These are phyloP conservation scores for Tricholaema leucomelas DNA, from an alignment of 2,113 vertebrate species.

Conservation along the genomic window DNA sequence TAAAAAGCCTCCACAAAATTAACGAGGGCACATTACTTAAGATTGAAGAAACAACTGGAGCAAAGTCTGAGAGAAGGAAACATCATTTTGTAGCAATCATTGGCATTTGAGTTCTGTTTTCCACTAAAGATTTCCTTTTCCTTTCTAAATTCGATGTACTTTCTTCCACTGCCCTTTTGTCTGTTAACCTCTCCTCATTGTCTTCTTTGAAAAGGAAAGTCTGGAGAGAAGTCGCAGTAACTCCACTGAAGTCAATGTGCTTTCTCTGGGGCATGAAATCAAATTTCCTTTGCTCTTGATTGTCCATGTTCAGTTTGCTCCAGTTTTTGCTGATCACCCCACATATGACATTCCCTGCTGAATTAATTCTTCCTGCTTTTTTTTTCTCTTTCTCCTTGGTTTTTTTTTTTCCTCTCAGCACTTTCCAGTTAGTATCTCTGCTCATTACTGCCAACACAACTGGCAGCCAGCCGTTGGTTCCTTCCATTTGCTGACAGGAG, in stretches of 20 bases:
- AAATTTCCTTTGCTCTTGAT: not conserved
- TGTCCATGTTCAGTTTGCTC: not conserved
- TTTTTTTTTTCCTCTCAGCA: not conserved
- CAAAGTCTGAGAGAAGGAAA: not conserved
- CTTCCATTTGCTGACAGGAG: not conserved
- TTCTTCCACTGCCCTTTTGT: not conserved
- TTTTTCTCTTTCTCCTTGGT: not conserved
- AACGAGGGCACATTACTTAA: not conserved
- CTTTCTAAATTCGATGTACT: not conserved
- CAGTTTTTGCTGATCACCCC: not conserved
- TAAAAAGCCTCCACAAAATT: not conserved
- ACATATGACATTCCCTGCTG: not conserved
- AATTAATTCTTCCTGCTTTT: not conserved
- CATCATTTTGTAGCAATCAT: not conserved
- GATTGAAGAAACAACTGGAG: not conserved
- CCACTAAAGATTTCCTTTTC: not conserved
- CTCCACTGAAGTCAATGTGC: not conserved
- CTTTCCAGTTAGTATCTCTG: not conserved
- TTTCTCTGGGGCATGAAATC: not conserved
- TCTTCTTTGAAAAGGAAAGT: slow-evolving; percentile 17
- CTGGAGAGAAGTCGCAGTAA: not conserved
- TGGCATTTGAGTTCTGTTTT: not conserved
- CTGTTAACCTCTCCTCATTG: not conserved
- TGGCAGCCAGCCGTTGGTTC: not conserved
- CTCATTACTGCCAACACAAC: not conserved